These are phyloP conservation scores for Prunella strophiata DNA, from an alignment of 2,797 vertebrate genomes.

Conservation along the genomic window DNA sequence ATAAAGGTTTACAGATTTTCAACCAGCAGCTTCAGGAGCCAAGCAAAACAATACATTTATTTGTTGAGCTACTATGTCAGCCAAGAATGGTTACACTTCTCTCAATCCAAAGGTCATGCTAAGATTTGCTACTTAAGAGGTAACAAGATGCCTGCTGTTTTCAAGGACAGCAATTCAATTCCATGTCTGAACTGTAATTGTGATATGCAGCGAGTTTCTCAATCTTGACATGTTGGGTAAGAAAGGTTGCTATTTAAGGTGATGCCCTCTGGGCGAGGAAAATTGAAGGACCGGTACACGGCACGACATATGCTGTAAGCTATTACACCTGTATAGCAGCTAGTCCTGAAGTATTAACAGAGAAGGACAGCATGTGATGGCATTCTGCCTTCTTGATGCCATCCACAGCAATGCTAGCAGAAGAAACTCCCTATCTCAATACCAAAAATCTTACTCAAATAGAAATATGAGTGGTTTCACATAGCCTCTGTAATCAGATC, in stretches of 20 bases:
- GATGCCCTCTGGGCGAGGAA: constrained; percentile 55
- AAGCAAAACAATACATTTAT: constrained; percentile 52
- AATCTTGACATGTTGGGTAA: constrained; percentile 53
- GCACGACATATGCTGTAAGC: constrained; percentile 16
- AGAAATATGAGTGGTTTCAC: neutral
- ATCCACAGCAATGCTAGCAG: neutral
- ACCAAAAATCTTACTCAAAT: neutral
- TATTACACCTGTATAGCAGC: constrained; percentile 31
- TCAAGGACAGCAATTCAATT: constrained; percentile 73
- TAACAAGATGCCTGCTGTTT: constrained; percentile 72
- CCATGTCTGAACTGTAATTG: constrained; percentile 66
- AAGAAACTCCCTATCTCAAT: neutral
- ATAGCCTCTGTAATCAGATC: neutral
- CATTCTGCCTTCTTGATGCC: neutral
- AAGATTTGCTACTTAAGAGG: constrained; percentile 72
- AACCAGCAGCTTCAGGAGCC: constrained; percentile 42
- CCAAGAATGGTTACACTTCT: constrained; percentile 65
- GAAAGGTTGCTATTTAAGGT: constrained; percentile 58
- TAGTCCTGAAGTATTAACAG: neutral
- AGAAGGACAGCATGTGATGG: neutral
- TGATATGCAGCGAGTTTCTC: constrained; percentile 62
- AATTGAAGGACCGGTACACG: constrained; percentile 23
- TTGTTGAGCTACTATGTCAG: constrained; percentile 56
- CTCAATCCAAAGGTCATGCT: constrained; percentile 64
- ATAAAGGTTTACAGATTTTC: constrained; percentile 28